Evolutionary conservation across 1,140 invertebrate species (phyloP), one percentile per base, ranked within the genome.

Genomic region (Scaptomyza hsui): DNA sequence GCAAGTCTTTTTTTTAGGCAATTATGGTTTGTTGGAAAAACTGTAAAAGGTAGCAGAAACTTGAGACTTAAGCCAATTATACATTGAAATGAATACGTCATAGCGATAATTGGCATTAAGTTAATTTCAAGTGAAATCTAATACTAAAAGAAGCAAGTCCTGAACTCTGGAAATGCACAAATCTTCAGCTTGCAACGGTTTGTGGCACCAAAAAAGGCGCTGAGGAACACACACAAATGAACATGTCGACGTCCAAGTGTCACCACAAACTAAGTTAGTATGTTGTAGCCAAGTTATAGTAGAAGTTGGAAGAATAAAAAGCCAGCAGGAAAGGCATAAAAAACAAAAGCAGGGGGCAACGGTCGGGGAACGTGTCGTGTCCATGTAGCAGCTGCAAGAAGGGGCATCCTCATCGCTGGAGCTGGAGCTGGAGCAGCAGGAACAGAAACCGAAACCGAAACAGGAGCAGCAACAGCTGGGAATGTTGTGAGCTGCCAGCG

Each of bases 201-300:
- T 4, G 1, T 39, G 45, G 63, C 47, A 37, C 7, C 52, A 47
- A 32, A 29, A n/a, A n/a, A n/a, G 15, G 3, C 26, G 13, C 12
- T 37, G 32, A n/a, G 3, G 32, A n/a, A 35, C 2, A 49, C 37
- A 53, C 41, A 60, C 62, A 85, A 85, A 85, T 85, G 81, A 85
- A 85, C 81, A 77, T 86, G 77, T 85, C 65, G 64, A 72, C 81
- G 70, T 86, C 64, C 85, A 85, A 86, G 77, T 85, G 81, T 85
- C 73, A 71, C 61, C 61, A 65, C 44, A 68, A 57, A 64, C 44
- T 69, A 37, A 69, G 52, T 72, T n/a, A n/a, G 9, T 21, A 4
- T 21, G 4, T 21, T 57, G 83, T 72, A 60, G 74, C 75, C 78
- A 78, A 48, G 62, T 29, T 5, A 10, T 9, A 21, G 19, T 45